Base-by-base conservation (phyloP, 1,140 invertebrate genomes). In the Mercenaria mercenaria region DNA sequence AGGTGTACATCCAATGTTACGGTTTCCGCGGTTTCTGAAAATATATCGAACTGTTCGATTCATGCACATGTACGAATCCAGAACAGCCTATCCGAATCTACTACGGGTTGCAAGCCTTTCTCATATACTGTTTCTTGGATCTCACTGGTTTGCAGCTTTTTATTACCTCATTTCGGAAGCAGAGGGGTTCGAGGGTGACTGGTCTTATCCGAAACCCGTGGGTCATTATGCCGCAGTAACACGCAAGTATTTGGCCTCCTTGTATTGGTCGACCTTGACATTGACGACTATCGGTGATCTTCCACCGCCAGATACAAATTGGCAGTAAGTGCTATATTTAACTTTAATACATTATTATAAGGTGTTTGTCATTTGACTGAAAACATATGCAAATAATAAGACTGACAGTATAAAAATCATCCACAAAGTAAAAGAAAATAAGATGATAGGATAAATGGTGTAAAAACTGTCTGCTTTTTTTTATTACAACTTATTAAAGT, bases 131-230 rank as follows among this genome's bases (percentile, higher is more conserved):
- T 97, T 99, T 89, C 98, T 99, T 91, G 97, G 99, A 89, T 98
- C 98, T 32, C 99, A 99, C 94, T 99, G 99, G 99, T 99, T 99
- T 95, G 99, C 98, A 50, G 99, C 98, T 95, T 99, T 99, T 96
- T 99, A 99, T 96, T 99, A 98, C 96, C 96, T 99, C 88, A 97
- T 99, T 34, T 99, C 98, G 8, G 98, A 99, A 95, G 97, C 98
- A 37, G 98, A 99, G 96, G 97, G 97, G 2, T 99, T 99, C 96
- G 97, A 98, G 96, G 98, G 98, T 10, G 98, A 98, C 93, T 99
- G 98, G 98, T 98, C 98, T 0, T 99, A 99, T 96, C 98, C 98
- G 0, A 97, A 98, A 39, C 94, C 95, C 0, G 90, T 89, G 0
- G 95, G 94, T n/a, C 98, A 98, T 93, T 99, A 98, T 95, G 97